phyloP scores from a whole-genome alignment of 2,113 vertebrate species.

The Sylvietta virens region DNA sequence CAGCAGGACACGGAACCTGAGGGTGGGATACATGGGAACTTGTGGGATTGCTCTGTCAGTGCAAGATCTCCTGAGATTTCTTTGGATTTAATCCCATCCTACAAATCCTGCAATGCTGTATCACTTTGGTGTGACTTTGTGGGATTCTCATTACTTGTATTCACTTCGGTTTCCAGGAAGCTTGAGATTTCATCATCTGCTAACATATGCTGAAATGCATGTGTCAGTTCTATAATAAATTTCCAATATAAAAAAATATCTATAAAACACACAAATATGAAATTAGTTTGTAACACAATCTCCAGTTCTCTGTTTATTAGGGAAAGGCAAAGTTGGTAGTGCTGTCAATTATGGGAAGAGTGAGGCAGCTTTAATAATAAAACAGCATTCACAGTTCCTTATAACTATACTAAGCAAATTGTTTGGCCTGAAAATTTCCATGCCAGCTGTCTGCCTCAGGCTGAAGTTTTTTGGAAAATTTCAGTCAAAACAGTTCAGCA shows the following conservation, averaged over 20 bases:
- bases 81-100: not conserved
- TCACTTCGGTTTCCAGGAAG: conserved; percentile 17
- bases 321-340: not conserved
- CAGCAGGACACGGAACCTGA: not conserved
- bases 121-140: not conserved
- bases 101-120: not conserved
- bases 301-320: conserved; percentile 35
- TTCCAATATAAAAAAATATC: conserved; percentile 19
- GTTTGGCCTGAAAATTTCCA: conserved; percentile 61
- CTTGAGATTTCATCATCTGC: conserved; percentile 28
- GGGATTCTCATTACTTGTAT: conserved; percentile 19
- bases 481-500: conserved; percentile 61
- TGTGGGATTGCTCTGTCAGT: not conserved
- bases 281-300: conserved; percentile 26
- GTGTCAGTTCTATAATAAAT: conserved; percentile 33
- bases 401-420: conserved; percentile 57
- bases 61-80: not conserved
- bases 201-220: conserved; percentile 23
- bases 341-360: conserved; percentile 27
- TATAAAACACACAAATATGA: not conserved
- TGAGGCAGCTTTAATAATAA: conserved; percentile 40
- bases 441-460: conserved; percentile 62
- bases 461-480: conserved; percentile 47
- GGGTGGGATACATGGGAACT: not conserved
- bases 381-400: conserved; percentile 16